A percentile compares a stretch with the other conserved stretches of the same genome.
Evolutionary conservation across 2,888 invertebrate genomes (phyloP).

Genomic region (Ornithoptera alexandrae): DNA sequence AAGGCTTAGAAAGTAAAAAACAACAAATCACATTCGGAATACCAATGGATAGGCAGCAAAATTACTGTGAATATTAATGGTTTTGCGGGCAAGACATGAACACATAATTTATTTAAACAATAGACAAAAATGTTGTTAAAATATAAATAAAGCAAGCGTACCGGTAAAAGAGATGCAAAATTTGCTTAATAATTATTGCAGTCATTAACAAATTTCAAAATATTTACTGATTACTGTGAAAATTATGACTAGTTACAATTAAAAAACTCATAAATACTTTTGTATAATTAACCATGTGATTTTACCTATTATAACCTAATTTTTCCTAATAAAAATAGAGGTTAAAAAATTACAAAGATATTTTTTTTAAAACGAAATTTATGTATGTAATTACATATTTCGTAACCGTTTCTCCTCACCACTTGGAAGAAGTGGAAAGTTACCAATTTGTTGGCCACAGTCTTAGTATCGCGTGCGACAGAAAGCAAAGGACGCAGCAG

Average conservation of each 20-base stretch:
- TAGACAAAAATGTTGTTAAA: no score
- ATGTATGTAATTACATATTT: constrained; percentile 25
- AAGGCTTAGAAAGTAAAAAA: constrained; percentile 37
- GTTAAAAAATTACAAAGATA: neutral
- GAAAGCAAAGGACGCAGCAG: constrained; percentile 26
- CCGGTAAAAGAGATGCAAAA: no score
- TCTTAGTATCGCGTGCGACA: constrained; percentile 22
- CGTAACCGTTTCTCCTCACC: constrained; percentile 26
- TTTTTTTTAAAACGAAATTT: constrained; percentile 3
- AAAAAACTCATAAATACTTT: no score
- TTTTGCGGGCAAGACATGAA: neutral
- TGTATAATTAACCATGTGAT: neutral
- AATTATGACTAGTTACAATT: no score
- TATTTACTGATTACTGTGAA: no score
- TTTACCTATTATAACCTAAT: neutral
- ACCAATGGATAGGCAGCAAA: constrained; percentile 16
- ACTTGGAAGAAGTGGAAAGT: constrained; percentile 26
- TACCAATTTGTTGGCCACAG: constrained; percentile 10
- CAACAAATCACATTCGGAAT: constrained; percentile 39
- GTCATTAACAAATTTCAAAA: no score
- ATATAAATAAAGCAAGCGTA: no score
- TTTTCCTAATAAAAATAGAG: neutral
- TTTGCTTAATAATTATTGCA: no score
- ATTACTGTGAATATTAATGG: neutral
- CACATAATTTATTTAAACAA: neutral